Base-by-base conservation (phyloP, 2,113 vertebrate genomes). In the Coptodon bakossiorum region DNA sequence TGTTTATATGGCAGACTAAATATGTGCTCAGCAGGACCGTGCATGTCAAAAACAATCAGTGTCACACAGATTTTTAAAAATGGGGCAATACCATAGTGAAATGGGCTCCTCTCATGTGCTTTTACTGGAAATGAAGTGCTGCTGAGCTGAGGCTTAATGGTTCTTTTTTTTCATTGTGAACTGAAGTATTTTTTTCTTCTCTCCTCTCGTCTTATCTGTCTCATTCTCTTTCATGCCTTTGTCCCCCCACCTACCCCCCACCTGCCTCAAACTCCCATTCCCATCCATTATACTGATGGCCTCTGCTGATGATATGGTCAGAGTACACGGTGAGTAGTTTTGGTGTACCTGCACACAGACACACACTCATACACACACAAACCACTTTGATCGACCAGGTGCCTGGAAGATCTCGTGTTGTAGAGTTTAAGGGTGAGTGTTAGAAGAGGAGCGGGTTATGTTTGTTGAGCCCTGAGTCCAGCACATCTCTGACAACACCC, bases 321-420 rank as follows among this genome's bases (percentile, higher is more conserved):
- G 95, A 96, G 88, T 96, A 96, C 93, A 96, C 95, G 43, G 95
- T 96, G 90, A 95, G 95, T 95, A 84, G 29, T 61, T 54, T 57
- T n/a, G 66, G 43, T 43, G 10, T 84, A 45, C 56, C 71, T 34
- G n/a, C 83, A 52, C 68, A 48, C 76, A 53, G 17, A 9, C 54
- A 59, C 63, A 52, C 31, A 13, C 43, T 45, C 29, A 56, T 80
- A 79, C 53, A n/a, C 40, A 73, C 56, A 45, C 4, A 81, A 22
- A 48, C 66, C 50, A 57, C 59, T 34, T 52, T 17, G 40, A 80
- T 89, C 61, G 9, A 81, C 34, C 48, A 53, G 7, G 27, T 34
- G 27, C 63, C 14, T 85, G 73, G 22, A 29, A 86, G 57, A 61
- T 73, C 50, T 61, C 27, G 4, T 82, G 8, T 8, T 43, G 10